Evolutionary conservation across 2,797 vertebrate species (phyloP).

Genomic region (Chaenodraco wilsoni): DNA sequence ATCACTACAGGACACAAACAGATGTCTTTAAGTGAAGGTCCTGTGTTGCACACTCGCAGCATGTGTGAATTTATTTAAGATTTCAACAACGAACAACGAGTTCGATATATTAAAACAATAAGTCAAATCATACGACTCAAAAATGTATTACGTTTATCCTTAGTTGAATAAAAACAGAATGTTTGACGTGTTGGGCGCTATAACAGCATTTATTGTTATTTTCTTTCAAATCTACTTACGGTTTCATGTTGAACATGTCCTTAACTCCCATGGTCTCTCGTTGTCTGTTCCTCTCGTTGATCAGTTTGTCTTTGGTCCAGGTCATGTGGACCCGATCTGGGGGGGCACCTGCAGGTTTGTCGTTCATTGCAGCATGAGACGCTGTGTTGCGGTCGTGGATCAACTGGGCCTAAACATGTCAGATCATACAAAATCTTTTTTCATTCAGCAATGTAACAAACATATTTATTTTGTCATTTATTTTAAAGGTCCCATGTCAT

Average conservation of each 20-base stretch:
- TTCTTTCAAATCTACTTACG: conserved; percentile 85
- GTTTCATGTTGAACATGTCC: conserved; percentile 95
- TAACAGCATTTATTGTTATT: not conserved
- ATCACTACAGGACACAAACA: too few species aligned
- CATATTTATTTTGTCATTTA: too few species aligned
- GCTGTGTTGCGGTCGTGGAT: conserved; percentile 94
- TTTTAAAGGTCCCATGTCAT: too few species aligned
- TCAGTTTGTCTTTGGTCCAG: conserved; percentile 96
- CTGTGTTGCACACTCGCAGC: not conserved
- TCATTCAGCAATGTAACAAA: not conserved
- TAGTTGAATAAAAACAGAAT: not conserved
- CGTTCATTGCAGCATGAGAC: conserved; percentile 76
- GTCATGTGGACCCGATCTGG: conserved; percentile 94
- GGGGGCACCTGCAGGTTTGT: conserved; percentile 60
- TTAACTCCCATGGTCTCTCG: conserved; percentile 87
- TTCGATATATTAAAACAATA: not conserved
- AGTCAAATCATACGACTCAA: not conserved
- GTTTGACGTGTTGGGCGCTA: not conserved
- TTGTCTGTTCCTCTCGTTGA: conserved; percentile 86
- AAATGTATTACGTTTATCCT: not conserved
- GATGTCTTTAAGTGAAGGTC: too few species aligned
- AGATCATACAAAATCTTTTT: not conserved
- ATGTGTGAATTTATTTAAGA: not conserved
- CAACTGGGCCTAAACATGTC: conserved; percentile 86
- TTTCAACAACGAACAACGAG: not conserved